Conservation (phyloP, 2,113 vertebrate genomes). For the Ciconia maguari region DNA sequence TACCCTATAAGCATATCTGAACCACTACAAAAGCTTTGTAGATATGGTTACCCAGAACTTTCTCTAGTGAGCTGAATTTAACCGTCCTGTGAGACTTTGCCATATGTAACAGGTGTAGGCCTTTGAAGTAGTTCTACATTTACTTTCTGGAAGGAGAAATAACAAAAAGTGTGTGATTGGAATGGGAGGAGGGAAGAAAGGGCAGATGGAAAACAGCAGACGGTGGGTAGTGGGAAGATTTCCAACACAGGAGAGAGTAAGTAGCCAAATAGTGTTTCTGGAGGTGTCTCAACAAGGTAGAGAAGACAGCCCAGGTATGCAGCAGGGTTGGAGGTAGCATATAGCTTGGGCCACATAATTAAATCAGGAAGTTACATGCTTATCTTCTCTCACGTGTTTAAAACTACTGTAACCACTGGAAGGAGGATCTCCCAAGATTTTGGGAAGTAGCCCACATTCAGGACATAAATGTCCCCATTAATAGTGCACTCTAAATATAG, state of each 20-base stretch:
- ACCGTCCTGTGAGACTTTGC: not conserved
- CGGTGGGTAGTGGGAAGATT: not conserved
- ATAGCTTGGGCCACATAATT: not conserved
- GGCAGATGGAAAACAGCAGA: not conserved
- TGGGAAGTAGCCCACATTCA: not conserved
- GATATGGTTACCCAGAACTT: not conserved
- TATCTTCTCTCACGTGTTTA: not conserved
- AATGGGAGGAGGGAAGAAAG: not conserved
- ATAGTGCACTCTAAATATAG: not conserved
- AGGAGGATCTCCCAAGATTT: not conserved
- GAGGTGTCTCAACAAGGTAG: not conserved
- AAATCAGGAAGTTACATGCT: not conserved
- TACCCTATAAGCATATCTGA: not conserved
- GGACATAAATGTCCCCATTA: not conserved
- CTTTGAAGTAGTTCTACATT: not conserved
- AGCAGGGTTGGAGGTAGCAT: fast-evolving
- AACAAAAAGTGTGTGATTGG: not conserved
- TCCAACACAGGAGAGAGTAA: not conserved
- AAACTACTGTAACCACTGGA: not conserved
- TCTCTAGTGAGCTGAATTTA: not conserved
- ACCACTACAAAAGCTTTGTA: not conserved
- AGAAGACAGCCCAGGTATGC: not conserved
- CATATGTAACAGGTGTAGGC: not conserved
- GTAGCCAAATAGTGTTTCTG: not conserved
- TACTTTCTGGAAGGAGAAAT: not conserved